Evolutionary conservation across 2,113 vertebrate genomes (phyloP), one percentile per base, ranked within the genome.

Genomic region (Propithecus coquereli): DNA sequence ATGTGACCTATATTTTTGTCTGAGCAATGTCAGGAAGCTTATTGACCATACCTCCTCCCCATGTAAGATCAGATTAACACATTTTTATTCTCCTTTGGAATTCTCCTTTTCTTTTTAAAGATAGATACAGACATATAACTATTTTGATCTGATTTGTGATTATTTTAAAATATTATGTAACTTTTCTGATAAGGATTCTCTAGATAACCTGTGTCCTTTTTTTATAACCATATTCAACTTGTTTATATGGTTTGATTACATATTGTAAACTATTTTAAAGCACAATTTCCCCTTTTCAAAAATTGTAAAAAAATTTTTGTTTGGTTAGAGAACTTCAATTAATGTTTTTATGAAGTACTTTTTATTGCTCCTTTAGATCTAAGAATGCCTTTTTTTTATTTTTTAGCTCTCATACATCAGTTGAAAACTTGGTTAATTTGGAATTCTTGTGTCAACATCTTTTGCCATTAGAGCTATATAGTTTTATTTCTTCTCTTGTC

Each of bases 131-230:
- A 61, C 23, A 20, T 23, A 17, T 8, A 94, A 30, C 14, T 45
- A 70, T 81, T 86, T 92, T 63, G 20, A 59, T 63, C 50, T 3
- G 17, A 3, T 80, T 74, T 70, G 50, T 70, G 80, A 74, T 77
- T 79, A n/a, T 83, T 93, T 96, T 32, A 6, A 74, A 84, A 40
- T 70, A 74, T 81, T 40, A 63, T 40, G 2, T 45, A 73, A 6
- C 40, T 84, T 86, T 89, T 96, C 57, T 79, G 37, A 23, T 13
- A 95, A 83, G n/a, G 86, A 68, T 94, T 90, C 17, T n/a, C 18
- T 90, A 63, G 40, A 86, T 90, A 77, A 68, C 32, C 7, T 74
- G 4, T 50, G 22, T 57, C 37, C 2, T 89, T 66, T 76, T 30
- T 80, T 47, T 54, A 65, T 89, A 84, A 13, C 20, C 81, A 3